A percentile compares a stretch with the other conserved stretches of the same genome.
Conservation (phyloP, 2,888 invertebrate genomes). For the Lycocerus yunnanus region DNA sequence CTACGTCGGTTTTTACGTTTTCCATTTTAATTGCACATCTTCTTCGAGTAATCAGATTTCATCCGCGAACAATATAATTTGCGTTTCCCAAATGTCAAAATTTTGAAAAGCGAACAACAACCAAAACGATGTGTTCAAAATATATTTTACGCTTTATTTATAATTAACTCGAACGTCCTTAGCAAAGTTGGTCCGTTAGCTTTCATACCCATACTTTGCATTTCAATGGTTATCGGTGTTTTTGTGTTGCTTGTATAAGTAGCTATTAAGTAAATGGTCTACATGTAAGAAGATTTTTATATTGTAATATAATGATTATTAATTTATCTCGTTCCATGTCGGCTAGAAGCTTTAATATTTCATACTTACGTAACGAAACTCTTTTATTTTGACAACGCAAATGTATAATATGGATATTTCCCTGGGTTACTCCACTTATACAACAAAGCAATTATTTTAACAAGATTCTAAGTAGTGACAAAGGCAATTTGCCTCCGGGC, state of each 20-base stretch:
- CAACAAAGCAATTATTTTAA: not conserved
- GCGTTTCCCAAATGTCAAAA: not conserved
- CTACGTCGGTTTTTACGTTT: not conserved
- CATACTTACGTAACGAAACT: not conserved
- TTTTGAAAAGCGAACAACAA: not conserved
- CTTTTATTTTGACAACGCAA: not conserved
- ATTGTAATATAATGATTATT: slow-evolving; percentile 3
- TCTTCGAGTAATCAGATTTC: slow-evolving; percentile 5
- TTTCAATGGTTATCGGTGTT: slow-evolving; percentile 4
- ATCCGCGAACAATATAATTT: not conserved
- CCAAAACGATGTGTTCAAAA: not conserved
- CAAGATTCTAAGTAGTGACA: not conserved
- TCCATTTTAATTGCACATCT: slow-evolving; percentile 16
- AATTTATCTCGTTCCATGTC: not conserved
- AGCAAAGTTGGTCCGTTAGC: not conserved
- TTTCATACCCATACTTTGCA: not conserved
- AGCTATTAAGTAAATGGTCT: not conserved
- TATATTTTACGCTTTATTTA: not conserved
- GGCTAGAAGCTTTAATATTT: not conserved
- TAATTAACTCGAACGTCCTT: not conserved
- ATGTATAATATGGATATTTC: not conserved
- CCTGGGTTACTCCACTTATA: not conserved
- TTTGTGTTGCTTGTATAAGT: slow-evolving; percentile 4
- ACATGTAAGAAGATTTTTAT: slow-evolving; percentile 1
- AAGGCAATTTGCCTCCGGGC: not conserved